Percentiles rank a stretch among this genome's conserved stretches.
These are phyloP conservation scores for Perognathus longimembris DNA, from an alignment of 2,113 vertebrate genomes.

Conservation along the genomic window DNA sequence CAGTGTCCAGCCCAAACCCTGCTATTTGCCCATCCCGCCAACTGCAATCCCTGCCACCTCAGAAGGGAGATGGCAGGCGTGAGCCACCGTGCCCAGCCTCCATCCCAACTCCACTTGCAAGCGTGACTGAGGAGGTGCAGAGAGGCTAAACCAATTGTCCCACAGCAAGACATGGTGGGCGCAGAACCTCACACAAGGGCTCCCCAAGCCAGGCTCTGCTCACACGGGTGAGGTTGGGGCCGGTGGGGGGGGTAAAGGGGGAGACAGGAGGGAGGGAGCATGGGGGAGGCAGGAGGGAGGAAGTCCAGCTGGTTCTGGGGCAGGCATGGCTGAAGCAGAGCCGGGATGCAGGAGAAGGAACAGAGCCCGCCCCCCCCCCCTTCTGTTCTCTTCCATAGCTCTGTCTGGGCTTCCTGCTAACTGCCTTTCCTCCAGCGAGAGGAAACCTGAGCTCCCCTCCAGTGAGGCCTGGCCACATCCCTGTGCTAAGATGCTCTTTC, in stretches of 20 bases:
- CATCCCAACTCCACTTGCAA: background rate
- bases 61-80: no score
- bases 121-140: background rate
- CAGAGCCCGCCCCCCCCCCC: no score
- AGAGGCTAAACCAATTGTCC: background rate
- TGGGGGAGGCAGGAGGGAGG: background rate
- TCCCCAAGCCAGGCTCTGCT: background rate
- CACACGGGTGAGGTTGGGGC: background rate
- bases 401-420: background rate
- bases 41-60: no score
- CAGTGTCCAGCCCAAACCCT: no score
- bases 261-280: background rate
- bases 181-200: background rate
- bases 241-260: no score
- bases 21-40: no score
- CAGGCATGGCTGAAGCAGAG: background rate
- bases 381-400: background rate
- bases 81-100: no score
- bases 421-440: background rate
- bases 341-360: no score
- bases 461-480: conserved; percentile 50
- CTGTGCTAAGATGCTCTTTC: conserved; percentile 66
- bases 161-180: background rate
- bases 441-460: no score
- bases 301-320: background rate